Evolutionary conservation across 2,888 invertebrate species (phyloP), one percentile per base, ranked within the genome.

Genomic region (Fragum fragum): DNA sequence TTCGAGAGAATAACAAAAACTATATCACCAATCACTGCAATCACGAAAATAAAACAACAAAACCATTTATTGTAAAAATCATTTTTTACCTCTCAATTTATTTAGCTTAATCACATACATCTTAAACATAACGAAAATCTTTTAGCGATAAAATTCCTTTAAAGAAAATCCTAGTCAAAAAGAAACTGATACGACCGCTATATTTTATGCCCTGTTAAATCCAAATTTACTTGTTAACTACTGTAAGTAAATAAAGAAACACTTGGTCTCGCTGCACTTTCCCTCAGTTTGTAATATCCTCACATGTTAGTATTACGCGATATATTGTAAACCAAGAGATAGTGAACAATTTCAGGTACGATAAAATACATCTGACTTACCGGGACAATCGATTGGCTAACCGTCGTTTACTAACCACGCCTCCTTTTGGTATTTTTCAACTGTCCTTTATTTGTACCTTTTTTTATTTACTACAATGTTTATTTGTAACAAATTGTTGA

Each of bases 141-240:
- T 47, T 18, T 16, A 47, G 47, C 47, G 47, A 18, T 47, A 47
- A 47, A 52, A 47, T 9, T 47, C 47, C 14, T 47, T 14, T n/a
- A 7, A 57, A 57, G 23, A 2, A 23, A 57, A 57, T 23, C n/a
- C 57, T 14, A 11, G 57, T 57, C 57, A 26, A 57, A 57, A 57
- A 57, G n/a, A 9, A 47, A 47, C 47, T 47, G n/a, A 47, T 18
- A 47, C 47, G 47, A 47, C 47, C 47, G 47, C 47, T 47, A 47
- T 47, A 47, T 47, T 47, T 47, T 47, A 47, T 32, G 28, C 42
- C 42, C 66, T 39, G 66, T 66, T 66, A 42, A 66, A 66, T 66
- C 66, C 66, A 21, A 36, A 66, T 21, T 42, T 66, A 42, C 42
- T 18, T 66, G 26, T 42, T 21, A 66, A 21, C 39, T 66, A 39